These are phyloP conservation scores for Pheucticus melanocephalus DNA, from an alignment of 2,113 vertebrate genomes.

Conservation along the genomic window DNA sequence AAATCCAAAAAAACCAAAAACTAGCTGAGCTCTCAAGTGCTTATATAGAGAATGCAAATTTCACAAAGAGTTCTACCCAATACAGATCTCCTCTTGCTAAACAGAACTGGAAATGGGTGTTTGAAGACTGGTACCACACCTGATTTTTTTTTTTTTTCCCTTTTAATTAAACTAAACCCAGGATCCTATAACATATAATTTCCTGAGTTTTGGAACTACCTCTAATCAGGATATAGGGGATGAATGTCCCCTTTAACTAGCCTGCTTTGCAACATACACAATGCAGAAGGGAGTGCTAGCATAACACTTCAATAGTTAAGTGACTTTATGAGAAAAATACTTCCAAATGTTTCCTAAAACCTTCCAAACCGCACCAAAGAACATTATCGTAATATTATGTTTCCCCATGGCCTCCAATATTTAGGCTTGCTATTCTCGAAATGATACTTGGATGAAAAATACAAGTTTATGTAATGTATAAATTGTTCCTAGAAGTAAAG, in stretches of 20 bases:
- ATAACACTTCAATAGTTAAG: constrained; percentile 93
- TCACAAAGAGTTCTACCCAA: neutral
- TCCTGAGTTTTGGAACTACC: constrained; percentile 62
- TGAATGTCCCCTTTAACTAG: constrained; percentile 67
- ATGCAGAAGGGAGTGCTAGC: constrained; percentile 84
- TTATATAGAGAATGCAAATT: constrained; percentile 48
- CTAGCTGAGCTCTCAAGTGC: neutral
- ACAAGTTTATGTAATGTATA: constrained; percentile 70
- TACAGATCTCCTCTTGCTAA: neutral
- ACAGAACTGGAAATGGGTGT: constrained; percentile 12
- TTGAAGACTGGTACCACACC: constrained; percentile 39
- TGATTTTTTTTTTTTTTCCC: constrained; percentile 41
- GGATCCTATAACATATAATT: constrained; percentile 62
- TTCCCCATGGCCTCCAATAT: constrained; percentile 87
- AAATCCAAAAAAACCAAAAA: neutral
- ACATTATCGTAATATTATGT: constrained; percentile 92
- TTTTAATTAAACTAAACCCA: constrained; percentile 67
- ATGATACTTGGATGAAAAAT: constrained; percentile 90
- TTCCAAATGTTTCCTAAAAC: constrained; percentile 96
- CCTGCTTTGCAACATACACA: constrained; percentile 58
- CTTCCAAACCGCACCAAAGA: constrained; percentile 95
- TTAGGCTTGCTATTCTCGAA: constrained; percentile 83
- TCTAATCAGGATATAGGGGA: constrained; percentile 68
- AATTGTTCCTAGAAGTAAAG: constrained; percentile 69
- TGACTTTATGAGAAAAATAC: constrained; percentile 94